Evolutionary conservation across 2,797 vertebrate genomes (phyloP).

Genomic region (Sebastes variabilis): DNA sequence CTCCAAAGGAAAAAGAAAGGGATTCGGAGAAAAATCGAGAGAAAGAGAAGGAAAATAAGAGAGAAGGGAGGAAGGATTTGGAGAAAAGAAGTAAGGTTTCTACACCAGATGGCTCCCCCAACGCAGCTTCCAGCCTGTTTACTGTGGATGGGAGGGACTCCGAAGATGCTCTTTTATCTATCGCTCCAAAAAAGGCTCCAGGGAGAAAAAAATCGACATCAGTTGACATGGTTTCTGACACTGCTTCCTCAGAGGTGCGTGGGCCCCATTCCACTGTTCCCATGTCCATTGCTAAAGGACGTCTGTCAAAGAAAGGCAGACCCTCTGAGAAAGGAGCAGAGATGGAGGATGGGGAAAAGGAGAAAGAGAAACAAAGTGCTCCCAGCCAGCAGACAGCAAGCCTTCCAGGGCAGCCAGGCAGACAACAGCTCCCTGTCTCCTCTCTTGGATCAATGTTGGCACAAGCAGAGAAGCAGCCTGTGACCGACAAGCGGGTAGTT

Average conservation of each 20-base stretch:
- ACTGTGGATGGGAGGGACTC: constrained; percentile 85
- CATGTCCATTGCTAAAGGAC: constrained; percentile 81
- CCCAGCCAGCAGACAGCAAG: constrained; percentile 66
- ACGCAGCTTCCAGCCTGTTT: constrained; percentile 84
- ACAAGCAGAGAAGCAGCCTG: constrained; percentile 93
- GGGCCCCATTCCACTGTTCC: constrained; percentile 64
- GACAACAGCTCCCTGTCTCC: constrained; percentile 86
- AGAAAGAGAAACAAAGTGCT: constrained; percentile 77
- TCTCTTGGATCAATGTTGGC: constrained; percentile 91
- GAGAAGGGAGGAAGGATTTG: constrained; percentile 85
- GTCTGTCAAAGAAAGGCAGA: constrained; percentile 89
- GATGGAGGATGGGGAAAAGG: constrained; percentile 81
- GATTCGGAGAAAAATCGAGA: constrained; percentile 90
- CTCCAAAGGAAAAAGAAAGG: constrained; percentile 88
- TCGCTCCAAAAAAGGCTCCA: constrained; percentile 87
- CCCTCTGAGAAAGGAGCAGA: constrained; percentile 83
- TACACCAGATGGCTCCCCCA: constrained; percentile 86
- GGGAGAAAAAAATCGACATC: constrained; percentile 89
- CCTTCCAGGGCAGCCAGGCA: constrained; percentile 80
- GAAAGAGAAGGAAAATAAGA: constrained; percentile 96
- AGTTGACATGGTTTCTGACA: constrained; percentile 80
- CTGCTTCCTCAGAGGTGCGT: constrained; percentile 79
- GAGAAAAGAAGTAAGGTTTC: constrained; percentile 90
- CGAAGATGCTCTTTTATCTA: constrained; percentile 82
- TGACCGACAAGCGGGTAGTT: constrained; percentile 93